phyloP scores from a whole-genome alignment of 2,113 vertebrate genomes.

The Coregonus clupeaformis region DNA sequence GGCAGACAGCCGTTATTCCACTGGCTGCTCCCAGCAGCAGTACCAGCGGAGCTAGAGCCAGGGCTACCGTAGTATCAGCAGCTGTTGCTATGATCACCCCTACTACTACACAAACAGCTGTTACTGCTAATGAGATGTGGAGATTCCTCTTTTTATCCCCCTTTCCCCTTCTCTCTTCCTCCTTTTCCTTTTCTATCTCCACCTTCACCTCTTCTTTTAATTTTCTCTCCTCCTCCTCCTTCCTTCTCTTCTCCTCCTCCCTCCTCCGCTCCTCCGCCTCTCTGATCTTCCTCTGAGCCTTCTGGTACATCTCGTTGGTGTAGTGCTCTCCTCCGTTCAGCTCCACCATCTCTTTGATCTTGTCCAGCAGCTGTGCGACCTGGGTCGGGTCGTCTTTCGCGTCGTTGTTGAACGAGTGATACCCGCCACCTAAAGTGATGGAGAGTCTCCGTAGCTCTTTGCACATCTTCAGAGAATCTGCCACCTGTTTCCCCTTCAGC shows the following conservation, averaged over 20 bases:
- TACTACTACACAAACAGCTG: neutral
- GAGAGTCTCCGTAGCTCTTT: neutral
- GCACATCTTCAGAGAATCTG: neutral
- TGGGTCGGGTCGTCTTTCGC: neutral
- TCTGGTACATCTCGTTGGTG: slow-evolving; percentile 6
- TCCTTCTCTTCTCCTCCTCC: neutral
- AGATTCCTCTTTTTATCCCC: neutral
- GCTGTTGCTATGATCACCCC: neutral
- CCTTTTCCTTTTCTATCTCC: neutral
- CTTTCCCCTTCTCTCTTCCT: neutral
- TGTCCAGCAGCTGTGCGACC: slow-evolving; percentile 15
- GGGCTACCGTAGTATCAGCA: neutral
- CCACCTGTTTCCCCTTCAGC: neutral
- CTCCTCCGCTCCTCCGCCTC: neutral
- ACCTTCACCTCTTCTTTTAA: neutral
- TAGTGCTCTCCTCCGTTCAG: slow-evolving; percentile 12
- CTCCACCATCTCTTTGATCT: neutral
- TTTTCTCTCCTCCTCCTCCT: neutral
- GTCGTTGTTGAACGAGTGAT: slow-evolving; percentile 29
- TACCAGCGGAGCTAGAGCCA: neutral
- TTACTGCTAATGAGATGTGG: neutral
- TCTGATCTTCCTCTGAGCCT: neutral
- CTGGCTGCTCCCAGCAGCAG: neutral
- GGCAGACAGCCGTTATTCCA: neutral
- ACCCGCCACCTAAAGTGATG: neutral